Percentiles rank a stretch among this genome's conserved stretches.
Conservation (phyloP, 2,113 vertebrate genomes). For the Chlorodrepanis virens region DNA sequence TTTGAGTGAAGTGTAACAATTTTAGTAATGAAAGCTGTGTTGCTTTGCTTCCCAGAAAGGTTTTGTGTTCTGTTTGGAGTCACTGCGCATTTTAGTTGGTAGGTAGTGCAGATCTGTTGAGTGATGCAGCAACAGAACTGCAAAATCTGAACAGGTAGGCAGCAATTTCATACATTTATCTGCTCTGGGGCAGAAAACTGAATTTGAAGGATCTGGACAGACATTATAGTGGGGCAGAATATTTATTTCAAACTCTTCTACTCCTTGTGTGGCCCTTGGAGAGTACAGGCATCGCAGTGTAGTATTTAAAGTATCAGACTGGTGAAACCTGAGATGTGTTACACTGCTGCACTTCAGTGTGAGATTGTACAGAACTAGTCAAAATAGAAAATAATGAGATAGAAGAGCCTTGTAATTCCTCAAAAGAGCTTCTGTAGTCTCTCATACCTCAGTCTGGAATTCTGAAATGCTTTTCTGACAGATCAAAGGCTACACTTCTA, state of each 20-base stretch:
- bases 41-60: constrained; percentile 12
- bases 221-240: neutral
- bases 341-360: neutral
- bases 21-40: neutral
- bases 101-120: neutral
- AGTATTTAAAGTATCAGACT: neutral
- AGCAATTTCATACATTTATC: neutral
- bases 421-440: neutral
- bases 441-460: neutral
- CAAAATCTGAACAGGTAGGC: neutral
- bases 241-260: neutral
- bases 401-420: neutral
- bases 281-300: rapidly evolving
- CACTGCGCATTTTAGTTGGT: neutral
- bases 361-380: neutral
- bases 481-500: neutral
- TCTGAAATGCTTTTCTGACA: neutral
- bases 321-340: neutral
- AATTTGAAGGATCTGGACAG: neutral
- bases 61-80: constrained; percentile 2
- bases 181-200: neutral
- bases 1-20: neutral
- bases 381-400: neutral
- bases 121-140: neutral
- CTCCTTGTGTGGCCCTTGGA: neutral